Percentiles rank a stretch among this genome's conserved stretches.
These are phyloP conservation scores for Parotocinclus haroldoi DNA, from an alignment of 2,797 vertebrate genomes.

Conservation along the genomic window DNA sequence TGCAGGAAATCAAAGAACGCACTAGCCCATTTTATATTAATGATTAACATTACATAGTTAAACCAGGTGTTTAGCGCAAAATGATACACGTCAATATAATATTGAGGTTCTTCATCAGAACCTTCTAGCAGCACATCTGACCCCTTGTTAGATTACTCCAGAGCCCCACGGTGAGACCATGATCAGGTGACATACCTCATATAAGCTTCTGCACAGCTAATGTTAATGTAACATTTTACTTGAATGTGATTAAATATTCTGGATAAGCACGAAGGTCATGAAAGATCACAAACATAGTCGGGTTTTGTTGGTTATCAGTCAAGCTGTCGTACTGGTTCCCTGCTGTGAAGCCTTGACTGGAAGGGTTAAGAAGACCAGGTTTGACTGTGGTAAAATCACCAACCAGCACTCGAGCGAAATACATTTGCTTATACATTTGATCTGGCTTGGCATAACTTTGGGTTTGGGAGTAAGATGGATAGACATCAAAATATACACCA, in stretches of 20 bases:
- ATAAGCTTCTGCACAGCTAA: not conserved
- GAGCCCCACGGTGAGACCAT: too few species aligned
- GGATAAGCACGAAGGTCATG: constrained; percentile 68
- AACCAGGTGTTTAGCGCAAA: too few species aligned
- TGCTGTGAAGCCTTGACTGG: constrained; percentile 25
- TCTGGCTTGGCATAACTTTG: constrained; percentile 45
- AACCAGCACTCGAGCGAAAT: constrained; percentile 63
- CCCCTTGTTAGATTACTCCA: too few species aligned
- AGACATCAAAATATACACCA: constrained; percentile 66
- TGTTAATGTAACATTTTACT: constrained; percentile 13
- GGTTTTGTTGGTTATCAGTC: not conserved
- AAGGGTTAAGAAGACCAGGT: constrained; percentile 40
- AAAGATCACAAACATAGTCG: constrained; percentile 66
- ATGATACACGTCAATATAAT: too few species aligned
- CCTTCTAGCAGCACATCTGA: too few species aligned
- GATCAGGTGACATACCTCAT: too few species aligned
- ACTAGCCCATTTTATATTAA: too few species aligned
- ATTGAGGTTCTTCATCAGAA: too few species aligned
- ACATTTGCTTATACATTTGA: constrained; percentile 49
- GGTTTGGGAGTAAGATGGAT: constrained; percentile 58
- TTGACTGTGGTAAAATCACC: constrained; percentile 58
- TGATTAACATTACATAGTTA: too few species aligned
- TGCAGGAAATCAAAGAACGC: too few species aligned
- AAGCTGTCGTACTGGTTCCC: constrained; percentile 67
- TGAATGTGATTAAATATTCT: constrained; percentile 67